Evolutionary conservation across 2,888 invertebrate genomes (phyloP), one percentile per base, ranked within the genome.

Genomic region (Girardia tigrina): DNA sequence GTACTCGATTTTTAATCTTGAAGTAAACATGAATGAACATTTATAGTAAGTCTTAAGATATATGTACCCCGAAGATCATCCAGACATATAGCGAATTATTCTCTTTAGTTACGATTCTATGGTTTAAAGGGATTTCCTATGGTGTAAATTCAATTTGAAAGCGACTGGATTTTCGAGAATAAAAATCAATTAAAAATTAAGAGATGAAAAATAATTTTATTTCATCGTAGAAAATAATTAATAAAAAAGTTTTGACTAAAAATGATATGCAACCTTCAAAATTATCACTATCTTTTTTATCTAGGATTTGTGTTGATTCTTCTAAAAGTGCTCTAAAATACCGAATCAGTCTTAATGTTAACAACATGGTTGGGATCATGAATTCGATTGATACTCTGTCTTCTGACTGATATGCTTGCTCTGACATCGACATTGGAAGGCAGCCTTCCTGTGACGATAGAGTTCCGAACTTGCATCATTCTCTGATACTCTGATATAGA

Each of bases 291-390:
- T 56, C 56, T 56, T n/a, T 6, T n/a, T n/a, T 6, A 56, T 56
- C 56, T 56, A 56, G 56, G 36, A 12, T 56, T 56, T 56, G 56
- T 56, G 56, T 56, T 56, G n/a, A 20, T 16, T 4, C 56, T 56
- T 56, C 56, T 56, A 56, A 56, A 56, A 56, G 56, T 56, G 56
- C 56, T 56, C 56, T 56, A 56, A 56, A 56, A 56, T 56, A 56
- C 56, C 23, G 56, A 56, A 56, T 56, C 56, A 23, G 56, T 12
- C 23, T 56, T 56, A 2, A 56, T 2, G n/a, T 56, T 56, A 4
- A 56, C n/a, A n/a, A 56, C 56, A 56, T 56, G 56, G 23, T 56
- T 56, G 6, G 56, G 56, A 56, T 56, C 56, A 56, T 56, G n/a
- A 23, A 56, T 56, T 8, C 56, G 56, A 56, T 56, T 56, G n/a